These are phyloP conservation scores for Calliopsis andreniformis DNA, from an alignment of 1,140 invertebrate species.

Conservation along the genomic window DNA sequence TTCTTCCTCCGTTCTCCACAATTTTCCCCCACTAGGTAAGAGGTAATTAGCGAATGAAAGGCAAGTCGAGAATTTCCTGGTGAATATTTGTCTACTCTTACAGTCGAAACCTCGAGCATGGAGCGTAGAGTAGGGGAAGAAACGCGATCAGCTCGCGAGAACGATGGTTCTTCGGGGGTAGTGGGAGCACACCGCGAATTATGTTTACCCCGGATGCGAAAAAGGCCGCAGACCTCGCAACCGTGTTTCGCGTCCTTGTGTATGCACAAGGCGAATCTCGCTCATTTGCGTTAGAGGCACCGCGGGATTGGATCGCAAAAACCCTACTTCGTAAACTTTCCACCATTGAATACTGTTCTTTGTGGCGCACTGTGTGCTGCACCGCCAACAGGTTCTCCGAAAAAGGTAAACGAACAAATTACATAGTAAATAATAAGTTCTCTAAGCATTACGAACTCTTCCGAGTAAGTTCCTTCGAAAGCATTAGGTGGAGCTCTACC, in stretches of 20 bases:
- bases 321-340: background rate
- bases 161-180: background rate
- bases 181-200: slow-evolving; percentile 19
- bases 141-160: background rate
- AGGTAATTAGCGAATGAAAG: too few relatives aligned
- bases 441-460: background rate
- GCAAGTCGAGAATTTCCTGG: too few relatives aligned
- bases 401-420: slow-evolving; percentile 4
- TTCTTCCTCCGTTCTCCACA: too few relatives aligned
- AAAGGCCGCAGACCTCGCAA: slow-evolving; percentile 3
- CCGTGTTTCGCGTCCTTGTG: slow-evolving; percentile 13
- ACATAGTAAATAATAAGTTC: background rate
- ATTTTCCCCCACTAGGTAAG: too few relatives aligned
- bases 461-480: background rate
- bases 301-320: slow-evolving; percentile 1
- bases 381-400: background rate
- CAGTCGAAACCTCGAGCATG: slow-evolving; percentile 2
- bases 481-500: background rate
- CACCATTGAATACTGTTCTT: background rate
- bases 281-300: background rate
- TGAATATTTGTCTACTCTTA: too few relatives aligned
- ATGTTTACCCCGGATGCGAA: background rate
- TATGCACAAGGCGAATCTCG: background rate
- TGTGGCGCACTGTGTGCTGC: background rate
- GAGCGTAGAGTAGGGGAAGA: background rate